Evolutionary conservation across 2,888 invertebrate genomes (phyloP).

Genomic region (Athripsodes cinereus): DNA sequence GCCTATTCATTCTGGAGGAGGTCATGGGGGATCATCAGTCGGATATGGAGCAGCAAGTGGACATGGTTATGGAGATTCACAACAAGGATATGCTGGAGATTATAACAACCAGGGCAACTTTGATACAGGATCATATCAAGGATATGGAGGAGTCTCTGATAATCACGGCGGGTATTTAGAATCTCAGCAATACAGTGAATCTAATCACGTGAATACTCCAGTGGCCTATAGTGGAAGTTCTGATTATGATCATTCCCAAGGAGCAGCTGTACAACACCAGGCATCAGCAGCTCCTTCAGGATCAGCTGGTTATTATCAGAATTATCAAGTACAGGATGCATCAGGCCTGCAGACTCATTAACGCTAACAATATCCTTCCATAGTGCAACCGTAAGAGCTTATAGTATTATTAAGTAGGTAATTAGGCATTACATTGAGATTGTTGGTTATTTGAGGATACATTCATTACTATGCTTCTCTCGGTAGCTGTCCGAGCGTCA

Average conservation of each 20-base stretch:
- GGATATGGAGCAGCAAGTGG: not conserved
- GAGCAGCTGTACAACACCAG: not conserved
- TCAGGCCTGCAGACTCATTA: no score
- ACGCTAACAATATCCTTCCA: no score
- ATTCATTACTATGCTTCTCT: no score
- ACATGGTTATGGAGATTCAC: not conserved
- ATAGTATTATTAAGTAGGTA: no score
- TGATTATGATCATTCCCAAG: not conserved
- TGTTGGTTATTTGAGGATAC: no score
- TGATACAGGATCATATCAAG: not conserved
- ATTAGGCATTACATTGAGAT: no score
- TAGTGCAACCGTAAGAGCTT: no score
- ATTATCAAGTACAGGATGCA: no score
- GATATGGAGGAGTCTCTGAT: not conserved
- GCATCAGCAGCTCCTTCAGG: not conserved
- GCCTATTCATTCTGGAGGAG: conserved; percentile 17
- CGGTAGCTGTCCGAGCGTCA: no score
- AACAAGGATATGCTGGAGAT: not conserved
- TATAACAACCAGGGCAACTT: not conserved
- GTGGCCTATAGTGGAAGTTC: not conserved
- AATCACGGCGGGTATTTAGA: conserved; percentile 1
- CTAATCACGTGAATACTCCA: conserved; percentile 10
- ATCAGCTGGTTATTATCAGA: no score
- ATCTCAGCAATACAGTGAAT: conserved; percentile 15
- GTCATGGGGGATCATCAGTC: conserved; percentile 11